phyloP scores from a whole-genome alignment of 2,113 vertebrate genomes.

The Megatriorchis doriae region DNA sequence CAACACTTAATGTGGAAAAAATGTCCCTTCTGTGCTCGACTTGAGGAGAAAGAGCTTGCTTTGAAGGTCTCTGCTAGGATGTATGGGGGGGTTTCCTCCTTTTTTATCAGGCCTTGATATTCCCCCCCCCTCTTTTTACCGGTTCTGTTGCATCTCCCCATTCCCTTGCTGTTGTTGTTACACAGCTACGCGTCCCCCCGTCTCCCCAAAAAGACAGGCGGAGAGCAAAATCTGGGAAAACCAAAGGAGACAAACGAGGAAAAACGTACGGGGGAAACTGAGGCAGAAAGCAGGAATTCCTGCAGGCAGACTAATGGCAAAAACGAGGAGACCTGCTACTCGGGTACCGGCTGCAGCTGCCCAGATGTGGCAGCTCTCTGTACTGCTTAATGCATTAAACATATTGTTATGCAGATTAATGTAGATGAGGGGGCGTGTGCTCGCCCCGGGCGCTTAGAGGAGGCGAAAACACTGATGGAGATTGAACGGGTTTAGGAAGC shows the following conservation, averaged over 20 bases:
- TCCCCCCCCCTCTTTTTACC: background rate
- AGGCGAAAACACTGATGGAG: accelerated
- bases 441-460: background rate
- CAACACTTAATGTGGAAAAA: slow-evolving; percentile 55
- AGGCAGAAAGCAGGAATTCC: background rate
- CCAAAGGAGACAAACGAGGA: background rate
- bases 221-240: background rate
- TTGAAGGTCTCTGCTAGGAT: background rate
- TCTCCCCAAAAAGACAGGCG: background rate
- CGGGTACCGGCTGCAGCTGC: background rate
- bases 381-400: accelerated
- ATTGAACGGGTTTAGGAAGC: background rate
- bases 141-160: background rate
- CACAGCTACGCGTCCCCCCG: accelerated
- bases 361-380: background rate
- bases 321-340: accelerated
- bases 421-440: accelerated
- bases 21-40: background rate
- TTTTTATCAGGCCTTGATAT: background rate
- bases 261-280: accelerated
- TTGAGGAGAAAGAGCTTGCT: background rate
- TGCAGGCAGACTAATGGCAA: background rate
- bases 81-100: accelerated
- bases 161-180: background rate
- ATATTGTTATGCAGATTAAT: accelerated